Base-by-base conservation (phyloP, 2,113 vertebrate species). In the Seriola quinqueradiata region DNA sequence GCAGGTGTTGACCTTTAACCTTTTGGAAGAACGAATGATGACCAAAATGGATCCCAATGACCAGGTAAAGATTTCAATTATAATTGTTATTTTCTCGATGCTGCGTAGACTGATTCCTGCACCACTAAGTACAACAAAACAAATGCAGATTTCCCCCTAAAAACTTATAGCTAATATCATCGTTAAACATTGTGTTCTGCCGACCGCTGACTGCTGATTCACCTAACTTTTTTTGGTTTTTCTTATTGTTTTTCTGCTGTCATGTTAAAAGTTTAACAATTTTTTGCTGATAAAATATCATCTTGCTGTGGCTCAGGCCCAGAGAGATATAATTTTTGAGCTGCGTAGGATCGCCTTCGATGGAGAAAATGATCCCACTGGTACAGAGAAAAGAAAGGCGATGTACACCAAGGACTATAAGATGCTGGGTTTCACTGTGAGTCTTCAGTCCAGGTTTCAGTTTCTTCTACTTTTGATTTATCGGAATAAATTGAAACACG, bases 21-120 rank as follows among this genome's bases (percentile, higher is more conserved):
- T 99, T 52, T 92, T 99, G 85, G 98, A 99, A 90, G 98, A 99
- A 90, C 95, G 98, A 58, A 99, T 99, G 98, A 99, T 99, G 98
- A 99, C 97, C 78, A 99, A 99, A 94, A 99, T 99, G 98, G 98
- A 99, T 86, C 97, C 97, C 1, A 98, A 97, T 75, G 98, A 99
- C 82, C 98, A 99, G 97, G 98, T 96, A 76, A 70, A 66, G 17
- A 72, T 23, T 8, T 0, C 8, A 69, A 34, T 5, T 17, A 11
- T 40, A 8, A 32, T 44, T 23, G 34, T 8, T 13, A 16, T 71
- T 57, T 36, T 5, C 3, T 14, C 36, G 28, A 54, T 64, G n/a
- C 1, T 2, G 4, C 9, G 3, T 55, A 67, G 63, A 42, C 2
- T 3, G 10, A 42, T 36, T 28, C 23, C 23, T 23, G 11, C 28